Percentiles rank a stretch among this genome's conserved stretches.
These are phyloP conservation scores for Actenoides hombroni DNA, from an alignment of 2,113 vertebrate species.

Conservation along the genomic window DNA sequence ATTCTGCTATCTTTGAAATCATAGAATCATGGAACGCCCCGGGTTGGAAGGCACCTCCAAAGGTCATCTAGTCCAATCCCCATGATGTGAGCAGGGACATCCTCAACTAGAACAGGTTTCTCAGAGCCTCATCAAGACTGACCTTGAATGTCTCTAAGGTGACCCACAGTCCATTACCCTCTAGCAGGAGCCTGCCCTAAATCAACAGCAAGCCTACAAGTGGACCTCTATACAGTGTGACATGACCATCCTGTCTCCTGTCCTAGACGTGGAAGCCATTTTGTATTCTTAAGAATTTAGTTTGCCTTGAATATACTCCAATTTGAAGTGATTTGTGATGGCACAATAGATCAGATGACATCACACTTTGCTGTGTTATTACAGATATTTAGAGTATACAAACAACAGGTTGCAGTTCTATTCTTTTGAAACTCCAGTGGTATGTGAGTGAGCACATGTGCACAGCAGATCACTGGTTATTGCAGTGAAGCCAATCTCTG, in stretches of 20 bases:
- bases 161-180: not conserved
- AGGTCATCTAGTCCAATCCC: too few species aligned
- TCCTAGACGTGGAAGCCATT: not conserved
- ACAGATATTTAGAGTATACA: not conserved
- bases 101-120: too few species aligned
- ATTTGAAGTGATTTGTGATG: not conserved
- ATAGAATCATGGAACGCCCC: too few species aligned
- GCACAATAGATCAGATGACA: not conserved
- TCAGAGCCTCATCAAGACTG: too few species aligned
- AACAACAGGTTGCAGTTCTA: not conserved
- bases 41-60: too few species aligned
- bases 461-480: constrained; percentile 40
- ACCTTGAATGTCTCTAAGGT: not conserved
- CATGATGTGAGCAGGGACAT: too few species aligned
- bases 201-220: not conserved
- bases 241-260: not conserved
- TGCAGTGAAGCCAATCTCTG: not conserved
- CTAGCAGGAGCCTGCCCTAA: not conserved
- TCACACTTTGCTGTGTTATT: not conserved
- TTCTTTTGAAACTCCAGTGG: not conserved
- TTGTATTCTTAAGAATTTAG: not conserved
- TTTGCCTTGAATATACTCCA: not conserved
- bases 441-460: not conserved
- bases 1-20: not conserved
- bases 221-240: not conserved